A percentile compares a stretch with the other conserved stretches of the same genome.
Evolutionary conservation across 2,113 vertebrate genomes (phyloP).

Genomic region (Buteo buteo): DNA sequence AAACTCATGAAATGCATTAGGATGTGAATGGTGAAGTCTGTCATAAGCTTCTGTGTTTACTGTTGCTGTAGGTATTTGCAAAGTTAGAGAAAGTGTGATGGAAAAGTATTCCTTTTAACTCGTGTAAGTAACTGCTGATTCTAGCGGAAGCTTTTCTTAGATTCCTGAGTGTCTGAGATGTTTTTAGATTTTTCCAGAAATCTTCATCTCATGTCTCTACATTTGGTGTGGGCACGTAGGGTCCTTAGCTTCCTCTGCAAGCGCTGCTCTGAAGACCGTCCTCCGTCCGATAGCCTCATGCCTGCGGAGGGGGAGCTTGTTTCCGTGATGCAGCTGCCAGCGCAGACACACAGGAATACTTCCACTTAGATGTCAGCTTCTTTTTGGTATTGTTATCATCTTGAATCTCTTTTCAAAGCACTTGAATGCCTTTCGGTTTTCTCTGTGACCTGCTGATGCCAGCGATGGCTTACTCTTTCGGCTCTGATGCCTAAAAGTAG

Average conservation of each 20-base stretch:
- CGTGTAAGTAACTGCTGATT: neutral
- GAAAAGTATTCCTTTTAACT: neutral
- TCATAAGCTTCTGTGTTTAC: neutral
- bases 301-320: neutral
- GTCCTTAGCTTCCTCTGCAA: no score
- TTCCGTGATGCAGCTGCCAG: neutral
- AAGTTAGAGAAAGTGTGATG: neutral
- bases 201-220: neutral
- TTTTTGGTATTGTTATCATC: neutral
- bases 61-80: neutral
- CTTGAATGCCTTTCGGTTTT: neutral
- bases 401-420: neutral
- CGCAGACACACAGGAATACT: fast-evolving
- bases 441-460: neutral
- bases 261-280: neutral
- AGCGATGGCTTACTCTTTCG: no score
- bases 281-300: fast-evolving
- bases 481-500: neutral
- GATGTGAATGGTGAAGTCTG: neutral
- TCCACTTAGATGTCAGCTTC: neutral
- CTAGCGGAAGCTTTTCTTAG: neutral
- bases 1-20: fast-evolving
- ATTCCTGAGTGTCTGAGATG: neutral
- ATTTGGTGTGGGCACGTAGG: neutral
- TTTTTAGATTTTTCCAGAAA: neutral